Percentiles rank a stretch among this genome's conserved stretches.
These are phyloP conservation scores for Lepidurus couesii DNA, from an alignment of 1,140 invertebrate genomes.

Conservation along the genomic window DNA sequence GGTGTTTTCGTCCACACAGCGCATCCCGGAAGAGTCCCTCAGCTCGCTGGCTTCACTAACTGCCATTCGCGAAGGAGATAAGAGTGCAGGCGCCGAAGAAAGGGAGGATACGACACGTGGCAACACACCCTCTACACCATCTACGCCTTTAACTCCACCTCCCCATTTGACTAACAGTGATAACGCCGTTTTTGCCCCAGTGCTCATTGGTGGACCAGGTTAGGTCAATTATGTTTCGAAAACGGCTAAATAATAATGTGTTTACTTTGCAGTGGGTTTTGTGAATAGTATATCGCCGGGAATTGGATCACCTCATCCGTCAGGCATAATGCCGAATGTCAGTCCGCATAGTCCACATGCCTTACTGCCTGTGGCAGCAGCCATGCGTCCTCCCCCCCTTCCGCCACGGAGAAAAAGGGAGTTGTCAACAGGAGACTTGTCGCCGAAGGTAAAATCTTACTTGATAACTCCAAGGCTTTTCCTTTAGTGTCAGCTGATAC, in stretches of 20 bases:
- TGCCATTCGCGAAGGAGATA: conserved; percentile 35
- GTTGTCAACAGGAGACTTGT: conserved; percentile 53
- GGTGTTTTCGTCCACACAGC: conserved; percentile 43
- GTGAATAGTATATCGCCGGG: conserved; percentile 33
- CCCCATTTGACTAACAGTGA: conserved; percentile 40
- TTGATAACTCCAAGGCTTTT: conserved; percentile 55
- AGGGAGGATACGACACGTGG: conserved; percentile 37
- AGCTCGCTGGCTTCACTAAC: conserved; percentile 41
- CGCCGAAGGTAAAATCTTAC: conserved; percentile 47
- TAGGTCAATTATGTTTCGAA: conserved; percentile 25
- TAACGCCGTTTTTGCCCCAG: conserved; percentile 49
- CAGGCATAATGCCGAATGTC: conserved; percentile 45
- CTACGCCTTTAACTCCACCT: conserved; percentile 45
- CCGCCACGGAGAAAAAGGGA: conserved; percentile 56
- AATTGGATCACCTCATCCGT: conserved; percentile 37
- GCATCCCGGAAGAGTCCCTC: conserved; percentile 44
- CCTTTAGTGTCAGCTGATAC: conserved; percentile 44
- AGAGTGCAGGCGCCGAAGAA: conserved; percentile 31
- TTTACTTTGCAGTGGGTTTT: neutral
- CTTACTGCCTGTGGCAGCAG: conserved; percentile 43
- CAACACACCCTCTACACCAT: conserved; percentile 39
- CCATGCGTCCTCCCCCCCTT: conserved; percentile 50
- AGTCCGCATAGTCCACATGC: conserved; percentile 49
- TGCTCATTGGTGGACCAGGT: conserved; percentile 45
- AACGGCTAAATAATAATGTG: neutral